phyloP scores from a whole-genome alignment of 1,140 invertebrate genomes.

The Zaprionus vittiger region DNA sequence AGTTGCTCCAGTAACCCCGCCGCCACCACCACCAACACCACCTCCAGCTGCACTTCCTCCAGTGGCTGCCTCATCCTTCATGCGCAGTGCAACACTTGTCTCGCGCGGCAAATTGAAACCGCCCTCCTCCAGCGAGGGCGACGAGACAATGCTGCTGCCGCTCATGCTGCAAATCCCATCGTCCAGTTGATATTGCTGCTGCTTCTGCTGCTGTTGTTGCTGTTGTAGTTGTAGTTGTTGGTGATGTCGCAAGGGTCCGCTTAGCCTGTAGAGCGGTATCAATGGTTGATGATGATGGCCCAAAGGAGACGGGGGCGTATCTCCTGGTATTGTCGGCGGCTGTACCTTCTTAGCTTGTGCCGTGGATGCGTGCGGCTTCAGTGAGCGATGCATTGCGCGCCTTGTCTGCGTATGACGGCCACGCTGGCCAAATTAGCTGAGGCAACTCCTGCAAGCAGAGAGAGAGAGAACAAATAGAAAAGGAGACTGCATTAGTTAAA shows the following conservation, averaged over 20 bases:
- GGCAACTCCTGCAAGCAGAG: slow-evolving; percentile 60
- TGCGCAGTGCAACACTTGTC: slow-evolving; percentile 76
- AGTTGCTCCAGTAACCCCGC: neutral
- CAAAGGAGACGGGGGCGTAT: slow-evolving; percentile 83
- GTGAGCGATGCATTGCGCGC: slow-evolving; percentile 89
- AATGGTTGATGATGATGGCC: slow-evolving; percentile 86
- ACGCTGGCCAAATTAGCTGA: slow-evolving; percentile 55
- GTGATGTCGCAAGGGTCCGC: slow-evolving; percentile 71
- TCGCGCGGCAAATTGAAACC: slow-evolving; percentile 82
- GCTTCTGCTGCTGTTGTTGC: slow-evolving; percentile 33
- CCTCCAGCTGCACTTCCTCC: neutral
- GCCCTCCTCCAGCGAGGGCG: slow-evolving; percentile 83
- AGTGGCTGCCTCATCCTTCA: slow-evolving; percentile 68
- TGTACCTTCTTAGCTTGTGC: slow-evolving; percentile 91
- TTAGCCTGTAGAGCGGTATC: slow-evolving; percentile 82
- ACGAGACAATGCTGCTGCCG: slow-evolving; percentile 84
- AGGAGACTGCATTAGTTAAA: slow-evolving; percentile 44
- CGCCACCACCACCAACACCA: neutral
- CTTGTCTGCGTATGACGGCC: slow-evolving; percentile 28
- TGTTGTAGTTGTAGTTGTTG: slow-evolving; percentile 52
- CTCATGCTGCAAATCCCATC: slow-evolving; percentile 78
- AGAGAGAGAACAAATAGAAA: slow-evolving; percentile 15
- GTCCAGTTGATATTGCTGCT: slow-evolving; percentile 58
- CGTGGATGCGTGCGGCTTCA: slow-evolving; percentile 87
- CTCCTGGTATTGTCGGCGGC: slow-evolving; percentile 91